phyloP scores from a whole-genome alignment of 1,140 invertebrate genomes.

The Hermatobates lingyangjiaoensis region DNA sequence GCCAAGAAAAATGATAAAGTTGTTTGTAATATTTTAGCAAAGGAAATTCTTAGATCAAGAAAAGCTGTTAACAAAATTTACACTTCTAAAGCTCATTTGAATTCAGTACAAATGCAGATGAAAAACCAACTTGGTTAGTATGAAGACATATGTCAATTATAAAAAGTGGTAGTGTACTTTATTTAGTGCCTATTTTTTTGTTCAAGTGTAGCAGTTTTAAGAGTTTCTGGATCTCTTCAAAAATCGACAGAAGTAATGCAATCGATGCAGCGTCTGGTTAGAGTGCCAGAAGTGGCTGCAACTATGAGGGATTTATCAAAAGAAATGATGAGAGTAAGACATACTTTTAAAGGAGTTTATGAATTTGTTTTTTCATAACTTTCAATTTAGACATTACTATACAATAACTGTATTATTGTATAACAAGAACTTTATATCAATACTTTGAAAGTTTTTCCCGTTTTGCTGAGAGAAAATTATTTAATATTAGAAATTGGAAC shows the following conservation, averaged over 20 bases:
- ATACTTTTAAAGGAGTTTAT: no score
- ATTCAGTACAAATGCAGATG: constrained; percentile 93
- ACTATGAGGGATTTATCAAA: constrained; percentile 96
- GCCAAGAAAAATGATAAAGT: constrained; percentile 91
- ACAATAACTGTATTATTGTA: no score
- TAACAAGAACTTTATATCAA: no score
- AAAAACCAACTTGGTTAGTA: constrained; percentile 80
- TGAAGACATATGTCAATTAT: neutral
- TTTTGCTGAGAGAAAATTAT: no score
- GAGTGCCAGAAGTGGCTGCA: constrained; percentile 78
- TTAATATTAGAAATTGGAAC: no score
- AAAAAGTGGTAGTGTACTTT: neutral
- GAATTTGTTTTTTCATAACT: no score
- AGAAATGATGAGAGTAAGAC: constrained; percentile 79
- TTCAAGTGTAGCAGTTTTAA: constrained; percentile 47
- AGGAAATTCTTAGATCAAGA: constrained; percentile 78
- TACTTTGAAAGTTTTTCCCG: no score
- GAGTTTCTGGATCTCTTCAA: constrained; percentile 74
- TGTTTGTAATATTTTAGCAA: constrained; percentile 85
- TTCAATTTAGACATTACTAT: no score
- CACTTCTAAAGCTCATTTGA: constrained; percentile 91
- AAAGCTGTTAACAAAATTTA: constrained; percentile 83
- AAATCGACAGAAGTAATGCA: constrained; percentile 95
- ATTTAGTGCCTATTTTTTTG: neutral
- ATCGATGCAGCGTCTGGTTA: constrained; percentile 80